Conservation (phyloP, 2,113 vertebrate genomes). For the Pelusios castaneus region DNA sequence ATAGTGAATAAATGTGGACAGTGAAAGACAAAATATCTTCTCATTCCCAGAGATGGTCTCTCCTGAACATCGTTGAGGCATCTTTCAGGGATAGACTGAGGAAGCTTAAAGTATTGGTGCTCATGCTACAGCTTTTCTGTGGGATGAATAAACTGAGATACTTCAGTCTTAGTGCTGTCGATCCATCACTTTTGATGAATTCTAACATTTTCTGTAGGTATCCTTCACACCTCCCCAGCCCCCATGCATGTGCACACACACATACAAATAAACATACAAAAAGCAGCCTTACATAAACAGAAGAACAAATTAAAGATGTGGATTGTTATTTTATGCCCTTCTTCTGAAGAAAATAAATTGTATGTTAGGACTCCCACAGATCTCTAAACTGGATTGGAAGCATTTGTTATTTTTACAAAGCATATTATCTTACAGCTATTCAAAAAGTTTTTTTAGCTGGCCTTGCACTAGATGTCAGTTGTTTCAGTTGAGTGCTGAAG, state of each 20-base stretch:
- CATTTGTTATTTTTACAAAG: neutral
- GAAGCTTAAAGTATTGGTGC: neutral
- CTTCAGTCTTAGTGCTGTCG: neutral
- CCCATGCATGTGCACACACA: neutral
- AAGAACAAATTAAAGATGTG: neutral
- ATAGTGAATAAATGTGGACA: neutral
- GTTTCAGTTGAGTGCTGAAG: conserved; percentile 25
- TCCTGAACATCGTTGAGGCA: neutral
- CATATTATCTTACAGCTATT: conserved; percentile 1
- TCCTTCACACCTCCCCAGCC: neutral
- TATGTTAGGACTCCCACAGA: neutral
- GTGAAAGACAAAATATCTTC: neutral
- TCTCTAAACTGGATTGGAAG: conserved; percentile 37
- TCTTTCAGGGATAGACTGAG: neutral
- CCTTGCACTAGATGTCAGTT: neutral
- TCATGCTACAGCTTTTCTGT: neutral
- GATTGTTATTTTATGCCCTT: neutral
- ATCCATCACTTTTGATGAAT: conserved; percentile 6
- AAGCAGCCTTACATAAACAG: neutral
- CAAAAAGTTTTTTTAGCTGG: neutral
- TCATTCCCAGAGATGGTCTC: neutral
- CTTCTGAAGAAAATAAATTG: conserved; percentile 8
- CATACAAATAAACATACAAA: neutral
- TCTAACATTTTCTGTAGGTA: neutral
- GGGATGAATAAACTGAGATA: neutral